A percentile compares a stretch with the other conserved stretches of the same genome.
phyloP scores from a whole-genome alignment of 2,113 vertebrate genomes.

The Hyperoodon ampullatus region DNA sequence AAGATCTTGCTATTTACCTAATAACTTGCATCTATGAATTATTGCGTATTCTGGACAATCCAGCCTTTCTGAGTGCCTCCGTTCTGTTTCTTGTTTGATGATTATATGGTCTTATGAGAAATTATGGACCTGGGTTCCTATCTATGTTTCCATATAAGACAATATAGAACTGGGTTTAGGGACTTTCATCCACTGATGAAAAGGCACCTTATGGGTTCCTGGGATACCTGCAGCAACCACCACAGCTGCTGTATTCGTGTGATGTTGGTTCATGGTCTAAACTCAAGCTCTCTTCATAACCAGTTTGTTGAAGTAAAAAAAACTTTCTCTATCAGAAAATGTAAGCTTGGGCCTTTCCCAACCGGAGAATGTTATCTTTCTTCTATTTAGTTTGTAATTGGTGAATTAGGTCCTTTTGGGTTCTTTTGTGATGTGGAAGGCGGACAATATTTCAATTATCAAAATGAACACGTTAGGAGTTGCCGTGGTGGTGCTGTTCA shows the following conservation, averaged over 20 bases:
- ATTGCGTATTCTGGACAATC: background rate
- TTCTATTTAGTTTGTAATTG: background rate
- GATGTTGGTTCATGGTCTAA: background rate
- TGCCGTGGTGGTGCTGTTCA: background rate
- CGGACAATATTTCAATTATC: background rate
- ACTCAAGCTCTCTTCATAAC: background rate
- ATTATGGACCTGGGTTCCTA: background rate
- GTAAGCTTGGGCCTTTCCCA: background rate
- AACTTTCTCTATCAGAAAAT: background rate
- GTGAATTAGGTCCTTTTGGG: background rate
- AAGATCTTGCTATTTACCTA: background rate
- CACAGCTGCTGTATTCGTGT: background rate
- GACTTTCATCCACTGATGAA: background rate
- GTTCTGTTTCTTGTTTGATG: background rate
- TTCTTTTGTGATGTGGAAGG: background rate
- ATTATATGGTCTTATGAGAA: background rate
- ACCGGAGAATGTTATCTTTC: background rate
- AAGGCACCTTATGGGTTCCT: background rate
- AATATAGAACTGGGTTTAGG: background rate
- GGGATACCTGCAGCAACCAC: background rate
- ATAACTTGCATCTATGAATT: background rate
- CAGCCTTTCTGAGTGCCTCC: background rate
- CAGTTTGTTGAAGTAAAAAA: background rate
- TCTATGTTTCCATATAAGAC: background rate
- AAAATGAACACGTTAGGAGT: background rate